These are phyloP conservation scores for Linnaemya vulpina DNA, from an alignment of 2,888 invertebrate genomes.

Conservation along the genomic window DNA sequence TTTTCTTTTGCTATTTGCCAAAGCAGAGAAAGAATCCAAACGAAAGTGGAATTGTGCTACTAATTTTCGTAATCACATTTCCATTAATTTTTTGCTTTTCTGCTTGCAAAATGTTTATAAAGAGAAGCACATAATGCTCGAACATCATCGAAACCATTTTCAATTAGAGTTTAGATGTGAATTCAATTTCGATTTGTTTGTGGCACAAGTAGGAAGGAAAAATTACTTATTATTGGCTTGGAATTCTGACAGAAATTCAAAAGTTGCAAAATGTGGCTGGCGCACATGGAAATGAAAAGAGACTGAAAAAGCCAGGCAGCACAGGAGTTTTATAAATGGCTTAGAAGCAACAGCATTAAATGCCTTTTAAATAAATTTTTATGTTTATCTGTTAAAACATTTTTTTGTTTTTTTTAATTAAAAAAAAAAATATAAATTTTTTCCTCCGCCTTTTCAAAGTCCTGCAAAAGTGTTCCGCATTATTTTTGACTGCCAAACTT, in stretches of 20 bases:
- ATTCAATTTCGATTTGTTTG: conserved; percentile 21
- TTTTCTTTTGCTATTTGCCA: conserved; percentile 14
- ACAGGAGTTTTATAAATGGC: too few relatives aligned
- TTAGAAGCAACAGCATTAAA: too few relatives aligned
- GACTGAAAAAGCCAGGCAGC: not conserved
- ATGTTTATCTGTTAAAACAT: too few relatives aligned
- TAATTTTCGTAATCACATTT: conserved; percentile 5
- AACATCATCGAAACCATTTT: not conserved
- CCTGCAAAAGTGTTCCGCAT: too few relatives aligned
- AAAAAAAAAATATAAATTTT: too few relatives aligned
- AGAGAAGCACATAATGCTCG: conserved; percentile 6
- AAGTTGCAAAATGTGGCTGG: not conserved
- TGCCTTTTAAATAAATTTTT: too few relatives aligned
- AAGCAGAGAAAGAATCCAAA: not conserved
- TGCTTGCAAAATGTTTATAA: conserved; percentile 9
- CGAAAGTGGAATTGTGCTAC: not conserved
- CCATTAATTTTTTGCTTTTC: not conserved
- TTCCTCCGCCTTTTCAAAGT: too few relatives aligned
- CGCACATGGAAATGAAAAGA: not conserved
- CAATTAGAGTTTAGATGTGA: not conserved
- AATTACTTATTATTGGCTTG: not conserved
- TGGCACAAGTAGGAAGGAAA: not conserved
- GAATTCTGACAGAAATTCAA: not conserved
- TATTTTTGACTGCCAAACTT: not conserved
- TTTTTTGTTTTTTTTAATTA: too few relatives aligned